Evolutionary conservation across 2,797 vertebrate genomes (phyloP).

Genomic region (Lophius americanus): DNA sequence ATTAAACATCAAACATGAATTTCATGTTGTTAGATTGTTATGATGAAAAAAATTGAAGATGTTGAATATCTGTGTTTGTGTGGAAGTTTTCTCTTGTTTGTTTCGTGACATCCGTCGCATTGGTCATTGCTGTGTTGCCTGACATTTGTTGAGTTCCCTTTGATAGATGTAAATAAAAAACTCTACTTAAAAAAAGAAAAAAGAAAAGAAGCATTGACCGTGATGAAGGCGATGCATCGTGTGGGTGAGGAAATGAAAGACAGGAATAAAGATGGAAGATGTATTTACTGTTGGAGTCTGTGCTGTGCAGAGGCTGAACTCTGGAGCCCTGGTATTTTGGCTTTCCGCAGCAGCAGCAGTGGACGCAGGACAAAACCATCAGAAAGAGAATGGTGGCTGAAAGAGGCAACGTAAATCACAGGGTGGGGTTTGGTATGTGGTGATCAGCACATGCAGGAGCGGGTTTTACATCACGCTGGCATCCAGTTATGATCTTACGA

Average conservation of each 20-base stretch:
- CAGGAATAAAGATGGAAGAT: not conserved
- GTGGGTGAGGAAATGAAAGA: not conserved
- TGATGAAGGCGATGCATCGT: not conserved
- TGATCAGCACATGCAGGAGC: not conserved
- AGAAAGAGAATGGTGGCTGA: slow-evolving; percentile 73
- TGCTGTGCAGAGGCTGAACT: slow-evolving; percentile 62
- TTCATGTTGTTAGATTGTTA: too few relatives aligned
- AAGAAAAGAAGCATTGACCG: not conserved
- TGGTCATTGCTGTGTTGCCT: too few relatives aligned
- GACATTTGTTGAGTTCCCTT: too few relatives aligned
- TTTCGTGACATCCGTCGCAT: too few relatives aligned
- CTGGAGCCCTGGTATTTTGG: slow-evolving; percentile 67
- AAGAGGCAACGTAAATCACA: slow-evolving; percentile 11
- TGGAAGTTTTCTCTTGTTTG: too few relatives aligned
- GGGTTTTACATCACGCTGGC: too few relatives aligned
- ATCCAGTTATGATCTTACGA: too few relatives aligned
- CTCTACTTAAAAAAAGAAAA: too few relatives aligned
- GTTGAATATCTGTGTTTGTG: too few relatives aligned
- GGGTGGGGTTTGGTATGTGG: not conserved
- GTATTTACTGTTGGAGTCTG: slow-evolving; percentile 1
- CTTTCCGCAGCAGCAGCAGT: slow-evolving; percentile 73
- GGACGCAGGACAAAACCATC: slow-evolving; percentile 65
- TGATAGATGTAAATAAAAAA: too few relatives aligned
- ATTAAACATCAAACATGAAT: too few relatives aligned
- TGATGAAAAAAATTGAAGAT: too few relatives aligned